These are phyloP conservation scores for Diaphora mendica DNA, from an alignment of 2,888 invertebrate species.

Conservation along the genomic window DNA sequence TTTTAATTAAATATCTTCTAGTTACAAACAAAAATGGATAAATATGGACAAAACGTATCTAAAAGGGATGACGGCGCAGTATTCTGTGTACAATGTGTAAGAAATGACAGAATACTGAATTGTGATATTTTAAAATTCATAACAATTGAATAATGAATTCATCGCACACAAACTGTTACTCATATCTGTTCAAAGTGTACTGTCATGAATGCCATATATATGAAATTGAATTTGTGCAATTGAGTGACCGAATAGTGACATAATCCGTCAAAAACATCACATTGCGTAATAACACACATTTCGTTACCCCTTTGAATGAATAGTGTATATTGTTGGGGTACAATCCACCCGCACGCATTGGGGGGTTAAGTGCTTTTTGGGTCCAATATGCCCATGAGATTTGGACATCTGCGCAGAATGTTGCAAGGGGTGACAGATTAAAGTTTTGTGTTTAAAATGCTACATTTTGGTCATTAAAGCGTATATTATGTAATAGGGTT, in stretches of 20 bases:
- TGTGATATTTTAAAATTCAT: conserved; percentile 7
- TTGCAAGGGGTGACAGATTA: conserved; percentile 61
- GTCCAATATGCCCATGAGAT: conserved; percentile 53
- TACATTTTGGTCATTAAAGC: conserved; percentile 7
- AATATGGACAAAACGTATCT: background rate
- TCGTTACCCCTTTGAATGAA: conserved; percentile 61
- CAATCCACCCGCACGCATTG: conserved; percentile 60
- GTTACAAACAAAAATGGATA: background rate
- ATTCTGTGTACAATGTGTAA: background rate
- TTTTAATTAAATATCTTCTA: background rate
- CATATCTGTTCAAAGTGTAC: conserved; percentile 41
- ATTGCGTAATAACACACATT: conserved; percentile 65
- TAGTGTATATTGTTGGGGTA: conserved; percentile 56
- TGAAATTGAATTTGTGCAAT: conserved; percentile 47
- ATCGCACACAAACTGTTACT: conserved; percentile 39
- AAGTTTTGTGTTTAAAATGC: conserved; percentile 40
- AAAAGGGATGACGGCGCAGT: background rate
- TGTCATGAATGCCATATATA: conserved; percentile 40
- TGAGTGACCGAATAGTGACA: conserved; percentile 50
- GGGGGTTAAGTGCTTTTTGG: conserved; percentile 53
- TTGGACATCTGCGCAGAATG: conserved; percentile 67
- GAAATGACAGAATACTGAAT: conserved; percentile 2
- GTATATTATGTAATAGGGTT: background rate
- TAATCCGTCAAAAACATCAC: conserved; percentile 59
- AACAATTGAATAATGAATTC: conserved; percentile 20